Conservation (phyloP, 1,140 invertebrate species). For the Homalodisca vitripennis region DNA sequence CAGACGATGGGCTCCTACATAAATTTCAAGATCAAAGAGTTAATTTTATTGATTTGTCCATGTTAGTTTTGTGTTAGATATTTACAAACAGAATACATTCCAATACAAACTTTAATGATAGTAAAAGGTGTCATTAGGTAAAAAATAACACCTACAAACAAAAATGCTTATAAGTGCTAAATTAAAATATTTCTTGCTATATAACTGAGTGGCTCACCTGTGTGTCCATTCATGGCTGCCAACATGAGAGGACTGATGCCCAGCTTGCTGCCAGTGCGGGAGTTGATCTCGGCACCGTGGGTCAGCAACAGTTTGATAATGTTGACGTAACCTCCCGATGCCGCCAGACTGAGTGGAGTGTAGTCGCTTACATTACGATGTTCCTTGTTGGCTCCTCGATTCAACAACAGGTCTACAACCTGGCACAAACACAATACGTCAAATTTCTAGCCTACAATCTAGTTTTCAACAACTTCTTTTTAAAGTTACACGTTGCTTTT, state of each 20-base stretch:
- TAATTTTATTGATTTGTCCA: too few species aligned
- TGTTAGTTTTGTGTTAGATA: too few species aligned
- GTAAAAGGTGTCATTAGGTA: too few species aligned
- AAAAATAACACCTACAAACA: too few species aligned
- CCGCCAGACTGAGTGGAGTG: conserved; percentile 95
- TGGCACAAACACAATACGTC: conserved; percentile 41
- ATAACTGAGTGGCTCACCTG: conserved; percentile 54
- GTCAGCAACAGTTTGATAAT: conserved; percentile 93
- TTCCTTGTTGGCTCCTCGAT: conserved; percentile 92
- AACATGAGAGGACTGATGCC: conserved; percentile 99
- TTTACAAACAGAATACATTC: too few species aligned
- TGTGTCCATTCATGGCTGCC: conserved; percentile 99
- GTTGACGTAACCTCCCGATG: conserved; percentile 97
- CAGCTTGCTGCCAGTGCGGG: conserved; percentile 93
- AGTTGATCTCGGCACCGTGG: conserved; percentile 97
- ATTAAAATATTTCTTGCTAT: too few species aligned
- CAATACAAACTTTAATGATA: too few species aligned
- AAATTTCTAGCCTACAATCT: too few species aligned
- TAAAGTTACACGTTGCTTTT: too few species aligned
- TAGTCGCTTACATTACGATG: conserved; percentile 99
- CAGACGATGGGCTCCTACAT: too few species aligned
- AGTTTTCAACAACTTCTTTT: too few species aligned
- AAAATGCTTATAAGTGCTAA: conserved; percentile 6
- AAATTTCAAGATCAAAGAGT: too few species aligned
- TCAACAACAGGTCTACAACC: conserved; percentile 91